These are phyloP conservation scores for Setophaga petechia DNA, from an alignment of 2,113 vertebrate genomes.

Conservation along the genomic window DNA sequence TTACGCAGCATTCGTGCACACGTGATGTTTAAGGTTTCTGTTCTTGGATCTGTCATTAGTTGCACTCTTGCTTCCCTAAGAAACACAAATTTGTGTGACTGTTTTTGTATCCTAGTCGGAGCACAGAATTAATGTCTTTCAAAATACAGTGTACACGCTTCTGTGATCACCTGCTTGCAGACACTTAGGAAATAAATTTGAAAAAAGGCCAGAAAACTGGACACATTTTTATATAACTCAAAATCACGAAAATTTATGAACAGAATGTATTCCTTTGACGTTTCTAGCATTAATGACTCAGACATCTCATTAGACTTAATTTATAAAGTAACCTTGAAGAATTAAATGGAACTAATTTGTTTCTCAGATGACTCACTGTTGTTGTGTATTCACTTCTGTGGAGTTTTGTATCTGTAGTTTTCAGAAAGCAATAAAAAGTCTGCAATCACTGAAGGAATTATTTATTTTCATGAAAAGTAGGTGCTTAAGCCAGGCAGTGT, in stretches of 20 bases:
- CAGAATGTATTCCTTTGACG: neutral
- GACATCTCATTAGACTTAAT: neutral
- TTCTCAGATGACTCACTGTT: neutral
- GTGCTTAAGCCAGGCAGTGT: neutral
- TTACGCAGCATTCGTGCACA: neutral
- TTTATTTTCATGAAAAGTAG: neutral
- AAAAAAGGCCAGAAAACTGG: neutral
- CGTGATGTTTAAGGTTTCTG: neutral
- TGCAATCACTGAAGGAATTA: neutral
- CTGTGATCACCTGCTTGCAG: neutral
- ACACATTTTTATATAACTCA: neutral
- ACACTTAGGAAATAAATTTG: neutral
- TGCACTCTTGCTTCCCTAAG: neutral
- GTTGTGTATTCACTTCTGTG: neutral
- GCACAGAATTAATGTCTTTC: neutral
- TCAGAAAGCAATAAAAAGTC: neutral
- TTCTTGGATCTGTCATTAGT: neutral
- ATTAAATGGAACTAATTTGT: constrained; percentile 29
- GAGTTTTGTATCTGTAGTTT: neutral
- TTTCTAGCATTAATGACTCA: neutral
- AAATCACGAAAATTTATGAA: neutral
- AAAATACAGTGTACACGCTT: neutral
- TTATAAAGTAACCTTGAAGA: neutral
- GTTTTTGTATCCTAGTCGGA: neutral
- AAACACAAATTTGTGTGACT: neutral